A percentile compares a stretch with the other conserved stretches of the same genome.
Evolutionary conservation across 2,888 invertebrate species (phyloP).

Genomic region (Erebia palarica): DNA sequence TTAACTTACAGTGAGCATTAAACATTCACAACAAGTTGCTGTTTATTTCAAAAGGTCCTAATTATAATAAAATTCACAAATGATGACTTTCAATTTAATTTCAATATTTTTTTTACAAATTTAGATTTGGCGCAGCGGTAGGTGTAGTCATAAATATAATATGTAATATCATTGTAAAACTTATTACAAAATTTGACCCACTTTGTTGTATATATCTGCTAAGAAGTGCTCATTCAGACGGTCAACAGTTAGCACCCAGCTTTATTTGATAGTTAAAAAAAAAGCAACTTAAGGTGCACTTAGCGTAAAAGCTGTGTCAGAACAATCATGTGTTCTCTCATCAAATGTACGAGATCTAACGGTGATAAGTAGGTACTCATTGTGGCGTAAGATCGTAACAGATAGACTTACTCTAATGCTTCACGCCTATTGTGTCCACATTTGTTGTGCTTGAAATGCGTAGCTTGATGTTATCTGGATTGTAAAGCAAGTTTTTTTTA

Average conservation of each 20-base stretch:
- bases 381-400: conserved; percentile 13
- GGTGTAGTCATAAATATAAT: neutral
- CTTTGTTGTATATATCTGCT: neutral
- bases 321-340: conserved; percentile 16
- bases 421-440: conserved; percentile 23
- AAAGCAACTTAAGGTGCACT: conserved; percentile 6
- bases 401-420: conserved; percentile 18
- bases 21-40: too few relatives aligned
- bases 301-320: conserved; percentile 21
- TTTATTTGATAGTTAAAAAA: too few relatives aligned
- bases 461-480: conserved; percentile 1
- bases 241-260: too few relatives aligned
- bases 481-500: neutral
- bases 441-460: conserved; percentile 18
- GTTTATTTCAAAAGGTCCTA: too few relatives aligned
- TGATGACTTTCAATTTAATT: conserved; percentile 13
- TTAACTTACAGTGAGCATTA: too few relatives aligned
- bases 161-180: neutral
- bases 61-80: conserved; percentile 8
- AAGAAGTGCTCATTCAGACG: neutral
- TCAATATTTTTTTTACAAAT: neutral
- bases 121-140: neutral
- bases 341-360: conserved; percentile 19
- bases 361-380: conserved; percentile 12
- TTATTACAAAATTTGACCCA: neutral